Conservation (phyloP, 2,797 vertebrate species). For the Microctenopoma stevenorrisi region DNA sequence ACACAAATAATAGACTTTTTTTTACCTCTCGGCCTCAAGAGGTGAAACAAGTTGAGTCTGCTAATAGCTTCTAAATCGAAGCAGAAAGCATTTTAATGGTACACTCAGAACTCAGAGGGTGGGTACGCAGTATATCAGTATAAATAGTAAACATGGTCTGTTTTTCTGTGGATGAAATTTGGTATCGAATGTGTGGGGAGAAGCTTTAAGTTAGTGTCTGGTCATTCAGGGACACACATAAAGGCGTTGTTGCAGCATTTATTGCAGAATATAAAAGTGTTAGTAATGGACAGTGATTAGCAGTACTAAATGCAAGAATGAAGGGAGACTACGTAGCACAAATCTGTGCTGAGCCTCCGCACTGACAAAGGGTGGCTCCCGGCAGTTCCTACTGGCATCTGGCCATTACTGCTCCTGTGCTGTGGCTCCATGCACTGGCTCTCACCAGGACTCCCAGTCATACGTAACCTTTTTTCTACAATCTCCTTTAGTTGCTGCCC, state of each 20-base stretch:
- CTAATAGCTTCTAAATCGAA: slow-evolving; percentile 66
- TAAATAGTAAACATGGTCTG: too few relatives aligned
- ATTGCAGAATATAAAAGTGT: slow-evolving; percentile 5
- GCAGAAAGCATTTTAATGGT: slow-evolving; percentile 60
- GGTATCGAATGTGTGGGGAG: slow-evolving; percentile 31
- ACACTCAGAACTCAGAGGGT: slow-evolving; percentile 54
- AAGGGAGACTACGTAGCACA: slow-evolving; percentile 33
- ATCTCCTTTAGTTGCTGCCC: slow-evolving; percentile 29
- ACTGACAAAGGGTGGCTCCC: slow-evolving; percentile 39
- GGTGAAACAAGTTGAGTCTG: slow-evolving; percentile 59
- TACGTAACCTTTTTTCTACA: slow-evolving; percentile 66
- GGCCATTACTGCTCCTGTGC: slow-evolving; percentile 52
- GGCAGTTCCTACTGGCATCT: slow-evolving; percentile 57
- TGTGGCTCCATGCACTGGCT: slow-evolving; percentile 25
- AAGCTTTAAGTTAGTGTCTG: slow-evolving; percentile 26
- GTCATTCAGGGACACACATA: slow-evolving; percentile 11
- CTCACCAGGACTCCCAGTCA: slow-evolving; percentile 41
- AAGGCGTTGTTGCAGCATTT: background rate
- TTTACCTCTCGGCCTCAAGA: slow-evolving; percentile 50
- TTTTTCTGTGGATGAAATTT: slow-evolving; percentile 26
- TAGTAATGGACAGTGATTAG: slow-evolving; percentile 55
- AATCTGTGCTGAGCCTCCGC: slow-evolving; percentile 30
- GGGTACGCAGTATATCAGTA: background rate
- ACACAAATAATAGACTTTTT: slow-evolving; percentile 20
- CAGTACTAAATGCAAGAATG: slow-evolving; percentile 9